Conservation (phyloP, 2,888 invertebrate species). For the Cremastinae sp. region DNA sequence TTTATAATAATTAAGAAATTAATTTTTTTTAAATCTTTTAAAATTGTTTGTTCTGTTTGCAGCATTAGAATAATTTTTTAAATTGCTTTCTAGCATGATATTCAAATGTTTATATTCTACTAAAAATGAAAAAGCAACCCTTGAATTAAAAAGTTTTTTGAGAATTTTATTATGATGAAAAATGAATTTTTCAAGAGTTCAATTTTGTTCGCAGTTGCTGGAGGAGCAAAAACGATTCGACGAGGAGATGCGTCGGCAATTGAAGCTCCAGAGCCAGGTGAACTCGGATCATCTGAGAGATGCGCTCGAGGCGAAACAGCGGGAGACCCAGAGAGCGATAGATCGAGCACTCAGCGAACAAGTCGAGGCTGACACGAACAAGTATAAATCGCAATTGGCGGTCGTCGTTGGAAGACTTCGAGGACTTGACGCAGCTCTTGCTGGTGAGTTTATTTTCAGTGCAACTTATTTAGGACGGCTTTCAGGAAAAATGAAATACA, state of each 20-base stretch:
- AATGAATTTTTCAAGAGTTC: neutral
- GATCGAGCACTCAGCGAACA: constrained; percentile 85
- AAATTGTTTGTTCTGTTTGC: no score
- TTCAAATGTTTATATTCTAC: no score
- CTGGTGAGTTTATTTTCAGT: constrained; percentile 81
- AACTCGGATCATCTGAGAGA: constrained; percentile 91
- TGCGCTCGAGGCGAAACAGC: constrained; percentile 84
- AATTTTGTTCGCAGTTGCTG: constrained; percentile 82
- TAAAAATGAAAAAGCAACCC: no score
- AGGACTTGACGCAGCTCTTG: constrained; percentile 89
- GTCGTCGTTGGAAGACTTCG: constrained; percentile 87
- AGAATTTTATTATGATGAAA: neutral
- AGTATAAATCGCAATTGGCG: constrained; percentile 87
- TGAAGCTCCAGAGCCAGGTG: constrained; percentile 92
- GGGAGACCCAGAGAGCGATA: constrained; percentile 81
- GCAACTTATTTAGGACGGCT: no score
- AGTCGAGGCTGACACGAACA: constrained; percentile 85
- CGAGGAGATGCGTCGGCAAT: constrained; percentile 87
- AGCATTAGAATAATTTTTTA: no score
- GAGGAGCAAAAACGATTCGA: constrained; percentile 84
- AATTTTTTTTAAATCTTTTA: no score
- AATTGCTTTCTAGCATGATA: no score
- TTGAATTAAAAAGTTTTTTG: no score
- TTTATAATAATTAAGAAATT: no score
- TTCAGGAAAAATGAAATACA: no score